phyloP scores from a whole-genome alignment of 2,888 invertebrate genomes.

The Rhodophaea formosa region DNA sequence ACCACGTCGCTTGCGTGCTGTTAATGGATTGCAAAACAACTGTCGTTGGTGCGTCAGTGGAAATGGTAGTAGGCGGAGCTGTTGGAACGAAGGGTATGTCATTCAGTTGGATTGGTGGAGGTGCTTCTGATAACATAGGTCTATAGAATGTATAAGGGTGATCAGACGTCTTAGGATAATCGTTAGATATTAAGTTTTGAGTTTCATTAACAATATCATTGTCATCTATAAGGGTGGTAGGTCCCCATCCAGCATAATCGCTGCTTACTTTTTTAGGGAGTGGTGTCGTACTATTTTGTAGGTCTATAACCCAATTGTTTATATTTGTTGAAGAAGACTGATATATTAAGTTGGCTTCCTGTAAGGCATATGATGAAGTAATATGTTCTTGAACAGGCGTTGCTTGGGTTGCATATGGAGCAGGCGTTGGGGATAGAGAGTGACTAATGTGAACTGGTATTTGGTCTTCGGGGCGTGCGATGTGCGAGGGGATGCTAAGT shows the following conservation, averaged over 20 bases:
- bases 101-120: conserved; percentile 56
- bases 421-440: conserved; percentile 40
- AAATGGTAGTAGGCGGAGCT: conserved; percentile 48
- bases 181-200: conserved; percentile 62
- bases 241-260: conserved; percentile 76
- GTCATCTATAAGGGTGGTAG: conserved; percentile 65
- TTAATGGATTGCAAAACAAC: conserved; percentile 18
- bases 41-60: conserved; percentile 56
- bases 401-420: conserved; percentile 40
- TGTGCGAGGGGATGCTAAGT: conserved; percentile 56
- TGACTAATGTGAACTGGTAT: conserved; percentile 35
- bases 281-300: conserved; percentile 50
- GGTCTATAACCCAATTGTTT: conserved; percentile 60
- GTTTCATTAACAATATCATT: conserved; percentile 55
- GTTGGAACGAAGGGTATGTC: conserved; percentile 36
- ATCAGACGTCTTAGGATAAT: conserved; percentile 46
- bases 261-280: conserved; percentile 60
- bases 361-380: conserved; percentile 75
- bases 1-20: conserved; percentile 38
- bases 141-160: conserved; percentile 64
- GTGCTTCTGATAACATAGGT: conserved; percentile 62
- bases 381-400: conserved; percentile 42
- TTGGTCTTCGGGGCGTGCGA: conserved; percentile 53
- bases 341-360: conserved; percentile 84
- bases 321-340: conserved; percentile 81